Percentiles rank a stretch among this genome's conserved stretches.
Conservation (phyloP, 2,113 vertebrate species). For the Microcebus tavaratra region DNA sequence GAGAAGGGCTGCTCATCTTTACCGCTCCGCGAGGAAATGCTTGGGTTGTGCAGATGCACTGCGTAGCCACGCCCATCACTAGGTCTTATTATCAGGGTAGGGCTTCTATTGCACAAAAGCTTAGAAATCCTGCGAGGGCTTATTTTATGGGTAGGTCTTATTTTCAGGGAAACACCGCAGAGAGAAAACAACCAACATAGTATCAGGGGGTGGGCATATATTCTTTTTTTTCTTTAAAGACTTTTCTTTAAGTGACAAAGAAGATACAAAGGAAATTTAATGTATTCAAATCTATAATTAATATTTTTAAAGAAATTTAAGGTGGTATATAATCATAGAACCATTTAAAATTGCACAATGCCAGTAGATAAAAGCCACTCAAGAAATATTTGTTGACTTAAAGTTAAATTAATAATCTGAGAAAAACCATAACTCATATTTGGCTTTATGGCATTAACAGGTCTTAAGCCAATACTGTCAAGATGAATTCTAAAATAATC, state of each 20-base stretch:
- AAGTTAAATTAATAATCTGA: slow-evolving; percentile 32
- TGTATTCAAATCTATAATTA: slow-evolving; percentile 30
- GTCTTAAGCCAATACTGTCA: slow-evolving; percentile 37
- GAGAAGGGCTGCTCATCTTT: too few species aligned
- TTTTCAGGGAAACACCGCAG: too few species aligned
- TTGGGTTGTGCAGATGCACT: too few species aligned
- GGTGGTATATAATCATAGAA: slow-evolving; percentile 38
- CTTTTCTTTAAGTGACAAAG: not conserved
- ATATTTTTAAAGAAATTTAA: slow-evolving; percentile 40
- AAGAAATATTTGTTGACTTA: slow-evolving; percentile 24
- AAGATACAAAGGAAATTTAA: slow-evolving; percentile 22
- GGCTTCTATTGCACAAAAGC: too few species aligned
- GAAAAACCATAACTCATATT: not conserved
- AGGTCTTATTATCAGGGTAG: too few species aligned
- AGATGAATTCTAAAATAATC: not conserved
- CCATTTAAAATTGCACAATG: slow-evolving; percentile 32
- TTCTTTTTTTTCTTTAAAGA: not conserved
- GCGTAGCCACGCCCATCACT: too few species aligned
- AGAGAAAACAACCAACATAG: not conserved
- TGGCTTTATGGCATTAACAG: not conserved
- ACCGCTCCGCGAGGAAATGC: too few species aligned
- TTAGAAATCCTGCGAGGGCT: too few species aligned
- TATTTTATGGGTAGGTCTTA: too few species aligned
- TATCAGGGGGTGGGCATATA: not conserved
- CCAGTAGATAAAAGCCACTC: not conserved